Percentiles rank a stretch among this genome's conserved stretches.
Evolutionary conservation across 2,888 invertebrate genomes (phyloP).

Genomic region (Entomobrya proxima): DNA sequence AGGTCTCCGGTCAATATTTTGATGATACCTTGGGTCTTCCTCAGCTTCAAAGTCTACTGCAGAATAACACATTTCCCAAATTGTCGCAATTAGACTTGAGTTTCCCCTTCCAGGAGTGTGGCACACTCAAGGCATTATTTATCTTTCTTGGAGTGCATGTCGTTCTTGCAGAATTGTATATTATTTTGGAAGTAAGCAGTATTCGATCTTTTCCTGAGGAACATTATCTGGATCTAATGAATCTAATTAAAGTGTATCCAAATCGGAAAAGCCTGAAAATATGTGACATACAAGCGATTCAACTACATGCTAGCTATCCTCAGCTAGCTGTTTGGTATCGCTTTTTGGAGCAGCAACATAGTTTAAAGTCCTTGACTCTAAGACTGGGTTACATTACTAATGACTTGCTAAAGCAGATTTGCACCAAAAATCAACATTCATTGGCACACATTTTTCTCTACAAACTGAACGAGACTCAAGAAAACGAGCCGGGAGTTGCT

Average conservation of each 20-base stretch:
- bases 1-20: neutral
- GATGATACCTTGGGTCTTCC: slow-evolving; percentile 1
- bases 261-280: neutral
- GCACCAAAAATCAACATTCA: neutral
- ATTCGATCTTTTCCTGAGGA: neutral
- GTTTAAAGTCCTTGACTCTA: neutral
- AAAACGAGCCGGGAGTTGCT: neutral
- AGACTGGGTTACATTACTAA: neutral
- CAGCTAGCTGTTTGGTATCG: slow-evolving; percentile 14
- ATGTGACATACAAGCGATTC: slow-evolving; percentile 39
- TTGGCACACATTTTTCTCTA: slow-evolving; percentile 21
- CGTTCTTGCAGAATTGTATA: neutral
- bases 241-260: neutral
- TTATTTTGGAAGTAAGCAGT: slow-evolving; percentile 12
- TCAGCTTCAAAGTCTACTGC: neutral
- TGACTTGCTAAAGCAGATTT: neutral
- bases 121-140: neutral
- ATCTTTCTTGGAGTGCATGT: neutral
- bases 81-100: slow-evolving; percentile 17
- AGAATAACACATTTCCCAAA: neutral
- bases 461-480: slow-evolving; percentile 33
- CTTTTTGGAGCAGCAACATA: neutral
- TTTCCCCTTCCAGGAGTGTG: slow-evolving; percentile 31
- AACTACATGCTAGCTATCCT: slow-evolving; percentile 17
- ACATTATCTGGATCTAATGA: too few species aligned